phyloP scores from a whole-genome alignment of 2,888 invertebrate species.

The Eupithecia exiguata region DNA sequence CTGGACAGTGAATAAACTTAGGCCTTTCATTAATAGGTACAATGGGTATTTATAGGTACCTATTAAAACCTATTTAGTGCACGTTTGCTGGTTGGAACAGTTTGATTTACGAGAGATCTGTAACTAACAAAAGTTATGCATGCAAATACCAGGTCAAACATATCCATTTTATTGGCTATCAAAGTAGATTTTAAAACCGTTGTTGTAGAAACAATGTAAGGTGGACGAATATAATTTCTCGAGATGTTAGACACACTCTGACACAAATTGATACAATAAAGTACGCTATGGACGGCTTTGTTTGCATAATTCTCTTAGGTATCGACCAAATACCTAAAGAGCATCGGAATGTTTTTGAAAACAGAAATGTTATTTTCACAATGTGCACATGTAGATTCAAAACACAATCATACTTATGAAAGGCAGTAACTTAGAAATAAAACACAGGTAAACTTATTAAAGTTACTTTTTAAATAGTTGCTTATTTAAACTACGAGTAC shows the following conservation, averaged over 20 bases:
- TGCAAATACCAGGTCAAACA: slow-evolving; percentile 3
- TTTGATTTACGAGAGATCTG: not conserved
- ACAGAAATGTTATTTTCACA: slow-evolving; percentile 44
- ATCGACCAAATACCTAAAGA: slow-evolving; percentile 45
- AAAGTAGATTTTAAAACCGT: not conserved
- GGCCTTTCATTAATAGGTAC: no score
- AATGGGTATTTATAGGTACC: no score
- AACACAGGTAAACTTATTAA: not conserved
- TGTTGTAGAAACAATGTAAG: not conserved
- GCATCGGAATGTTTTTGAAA: slow-evolving; percentile 57
- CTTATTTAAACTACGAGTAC: no score
- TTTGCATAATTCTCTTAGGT: slow-evolving; percentile 48
- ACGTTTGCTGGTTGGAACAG: not conserved
- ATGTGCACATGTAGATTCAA: not conserved
- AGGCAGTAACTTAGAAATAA: not conserved
- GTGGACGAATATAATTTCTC: not conserved
- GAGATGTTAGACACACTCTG: not conserved
- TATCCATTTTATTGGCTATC: not conserved
- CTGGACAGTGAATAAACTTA: no score
- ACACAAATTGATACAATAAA: not conserved
- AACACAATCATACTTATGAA: not conserved
- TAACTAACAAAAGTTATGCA: not conserved
- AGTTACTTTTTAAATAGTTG: not conserved
- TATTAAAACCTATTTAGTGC: no score
- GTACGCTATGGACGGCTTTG: slow-evolving; percentile 24